Evolutionary conservation across 2,113 vertebrate genomes (phyloP).

Genomic region (Chaetorhynchus papuensis): DNA sequence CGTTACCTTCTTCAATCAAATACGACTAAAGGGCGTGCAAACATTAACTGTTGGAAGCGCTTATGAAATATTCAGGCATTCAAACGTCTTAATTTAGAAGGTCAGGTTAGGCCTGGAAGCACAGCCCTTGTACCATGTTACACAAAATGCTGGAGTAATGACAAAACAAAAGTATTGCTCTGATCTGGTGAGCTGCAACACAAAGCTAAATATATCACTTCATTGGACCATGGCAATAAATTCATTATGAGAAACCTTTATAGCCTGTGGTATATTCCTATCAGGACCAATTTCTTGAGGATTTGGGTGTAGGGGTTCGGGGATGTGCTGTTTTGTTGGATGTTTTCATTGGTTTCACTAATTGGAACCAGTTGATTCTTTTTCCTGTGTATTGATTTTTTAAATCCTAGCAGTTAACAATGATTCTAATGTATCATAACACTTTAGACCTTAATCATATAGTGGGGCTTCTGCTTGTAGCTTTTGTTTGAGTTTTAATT

Average conservation of each 20-base stretch:
- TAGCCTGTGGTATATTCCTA: slow-evolving; percentile 57
- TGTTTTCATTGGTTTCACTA: slow-evolving; percentile 73
- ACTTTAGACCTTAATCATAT: slow-evolving; percentile 91
- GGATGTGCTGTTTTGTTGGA: slow-evolving; percentile 7
- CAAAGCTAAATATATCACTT: slow-evolving; percentile 33
- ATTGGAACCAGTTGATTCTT: slow-evolving; percentile 81
- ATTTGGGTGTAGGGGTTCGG: slow-evolving; percentile 8
- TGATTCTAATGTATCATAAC: slow-evolving; percentile 88
- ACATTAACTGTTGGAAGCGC: background rate
- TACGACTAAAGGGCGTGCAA: background rate
- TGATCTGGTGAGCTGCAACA: background rate
- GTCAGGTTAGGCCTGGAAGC: background rate
- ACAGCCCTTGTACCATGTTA: background rate
- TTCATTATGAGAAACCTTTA: slow-evolving; percentile 38
- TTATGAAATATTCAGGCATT: slow-evolving; percentile 24
- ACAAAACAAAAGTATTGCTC: background rate
- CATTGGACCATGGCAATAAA: slow-evolving; percentile 46
- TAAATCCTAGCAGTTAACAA: slow-evolving; percentile 87
- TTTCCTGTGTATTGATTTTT: slow-evolving; percentile 85
- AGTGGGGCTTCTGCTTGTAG: slow-evolving; percentile 80
- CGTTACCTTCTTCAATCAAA: background rate
- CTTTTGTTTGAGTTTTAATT: slow-evolving; percentile 99
- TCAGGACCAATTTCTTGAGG: slow-evolving; percentile 49
- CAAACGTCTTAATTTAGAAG: slow-evolving; percentile 1
- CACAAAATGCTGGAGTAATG: background rate